Evolutionary conservation across 2,113 vertebrate genomes (phyloP).

Genomic region (Chascanopsetta lugubris): DNA sequence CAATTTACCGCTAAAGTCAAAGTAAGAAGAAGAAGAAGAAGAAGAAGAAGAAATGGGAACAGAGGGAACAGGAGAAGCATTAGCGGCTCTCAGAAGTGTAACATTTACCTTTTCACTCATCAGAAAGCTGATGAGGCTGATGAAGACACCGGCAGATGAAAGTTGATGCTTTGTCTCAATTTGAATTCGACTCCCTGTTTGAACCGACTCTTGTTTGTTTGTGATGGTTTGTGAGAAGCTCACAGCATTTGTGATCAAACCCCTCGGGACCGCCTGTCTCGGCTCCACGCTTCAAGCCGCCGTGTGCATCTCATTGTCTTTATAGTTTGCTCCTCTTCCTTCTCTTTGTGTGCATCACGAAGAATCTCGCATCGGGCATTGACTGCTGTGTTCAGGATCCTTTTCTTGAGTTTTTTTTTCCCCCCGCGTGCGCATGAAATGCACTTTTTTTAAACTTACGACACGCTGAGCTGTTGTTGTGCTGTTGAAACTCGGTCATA

Average conservation of each 20-base stretch:
- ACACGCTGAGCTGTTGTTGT: conserved; percentile 47
- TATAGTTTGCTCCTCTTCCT: conserved; percentile 31
- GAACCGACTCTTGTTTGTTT: conserved; percentile 71
- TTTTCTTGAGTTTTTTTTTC: too few relatives aligned
- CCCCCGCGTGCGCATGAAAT: background rate
- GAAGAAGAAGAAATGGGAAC: background rate
- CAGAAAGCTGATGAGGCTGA: conserved; percentile 43
- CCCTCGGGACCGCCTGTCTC: conserved; percentile 61
- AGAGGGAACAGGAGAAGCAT: conserved; percentile 13
- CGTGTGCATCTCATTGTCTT: conserved; percentile 51
- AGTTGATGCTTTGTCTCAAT: conserved; percentile 53
- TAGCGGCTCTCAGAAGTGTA: conserved; percentile 35
- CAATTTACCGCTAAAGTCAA: conserved; percentile 36
- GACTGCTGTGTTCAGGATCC: conserved; percentile 25
- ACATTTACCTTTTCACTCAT: conserved; percentile 51
- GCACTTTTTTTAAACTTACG: conserved; percentile 8
- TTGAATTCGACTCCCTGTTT: conserved; percentile 68
- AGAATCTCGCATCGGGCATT: conserved; percentile 21
- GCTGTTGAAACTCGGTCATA: conserved; percentile 47
- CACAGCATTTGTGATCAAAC: conserved; percentile 61
- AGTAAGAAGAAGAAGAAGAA: conserved; percentile 4
- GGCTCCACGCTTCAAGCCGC: conserved; percentile 61
- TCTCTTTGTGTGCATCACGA: conserved; percentile 36
- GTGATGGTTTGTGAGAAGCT: conserved; percentile 60
- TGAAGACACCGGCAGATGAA: conserved; percentile 65